phyloP scores from a whole-genome alignment of 2,888 invertebrate genomes.

The Imbricaverruca yamaguchii region DNA sequence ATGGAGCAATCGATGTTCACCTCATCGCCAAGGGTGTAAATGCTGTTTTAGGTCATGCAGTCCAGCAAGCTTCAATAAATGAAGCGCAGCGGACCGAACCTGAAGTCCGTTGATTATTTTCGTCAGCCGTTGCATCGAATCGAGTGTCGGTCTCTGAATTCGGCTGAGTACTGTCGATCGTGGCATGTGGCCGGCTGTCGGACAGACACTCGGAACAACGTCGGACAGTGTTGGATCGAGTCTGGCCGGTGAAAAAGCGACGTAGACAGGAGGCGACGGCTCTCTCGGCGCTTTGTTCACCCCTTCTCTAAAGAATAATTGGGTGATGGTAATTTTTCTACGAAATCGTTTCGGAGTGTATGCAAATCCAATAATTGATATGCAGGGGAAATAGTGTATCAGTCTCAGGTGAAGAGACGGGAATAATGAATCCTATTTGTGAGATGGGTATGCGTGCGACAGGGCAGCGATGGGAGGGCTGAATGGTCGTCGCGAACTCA shows the following conservation, averaged over 20 bases:
- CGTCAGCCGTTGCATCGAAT: no score
- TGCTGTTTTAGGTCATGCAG: no score
- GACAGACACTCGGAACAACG: no score
- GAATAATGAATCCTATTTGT: slow-evolving; percentile 21
- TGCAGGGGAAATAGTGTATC: slow-evolving; percentile 18
- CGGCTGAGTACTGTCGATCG: no score
- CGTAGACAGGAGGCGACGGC: neutral
- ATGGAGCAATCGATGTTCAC: no score
- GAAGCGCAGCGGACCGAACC: no score
- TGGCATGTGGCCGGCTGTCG: no score
- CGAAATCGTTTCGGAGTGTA: slow-evolving; percentile 1
- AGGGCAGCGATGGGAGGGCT: neutral
- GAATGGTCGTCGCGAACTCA: neutral
- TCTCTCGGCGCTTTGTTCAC: neutral
- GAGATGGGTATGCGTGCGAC: neutral
- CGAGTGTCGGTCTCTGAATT: no score
- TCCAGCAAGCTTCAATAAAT: no score
- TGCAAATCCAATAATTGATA: slow-evolving; percentile 22
- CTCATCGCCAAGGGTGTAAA: no score
- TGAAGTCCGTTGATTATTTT: no score
- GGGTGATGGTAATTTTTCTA: slow-evolving; percentile 18
- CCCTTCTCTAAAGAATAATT: slow-evolving; percentile 3
- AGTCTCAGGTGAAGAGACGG: neutral
- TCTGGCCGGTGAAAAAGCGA: neutral
- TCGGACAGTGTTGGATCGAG: no score